A percentile compares a stretch with the other conserved stretches of the same genome.
These are phyloP conservation scores for Carposina sasakii DNA, from an alignment of 1,140 invertebrate genomes.

Conservation along the genomic window DNA sequence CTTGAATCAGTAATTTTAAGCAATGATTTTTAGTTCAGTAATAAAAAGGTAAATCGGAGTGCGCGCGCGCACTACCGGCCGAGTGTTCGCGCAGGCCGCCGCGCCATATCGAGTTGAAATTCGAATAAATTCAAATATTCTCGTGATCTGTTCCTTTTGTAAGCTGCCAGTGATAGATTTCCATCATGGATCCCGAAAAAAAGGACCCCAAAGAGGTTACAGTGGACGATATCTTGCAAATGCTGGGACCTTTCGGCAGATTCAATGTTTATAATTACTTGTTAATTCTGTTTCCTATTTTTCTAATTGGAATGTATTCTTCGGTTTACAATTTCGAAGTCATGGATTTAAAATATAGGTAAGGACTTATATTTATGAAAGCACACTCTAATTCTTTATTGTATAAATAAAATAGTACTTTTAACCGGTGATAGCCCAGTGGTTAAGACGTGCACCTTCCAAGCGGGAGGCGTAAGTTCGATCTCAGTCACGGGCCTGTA, in stretches of 20 bases:
- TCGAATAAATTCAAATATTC: background rate
- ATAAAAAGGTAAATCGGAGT: constrained; percentile 44
- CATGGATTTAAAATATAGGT: constrained; percentile 63
- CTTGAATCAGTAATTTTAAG: constrained; percentile 13
- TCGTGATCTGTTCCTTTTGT: too few species aligned
- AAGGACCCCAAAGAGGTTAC: constrained; percentile 44
- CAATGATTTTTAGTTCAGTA: constrained; percentile 33
- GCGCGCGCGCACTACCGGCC: constrained; percentile 34
- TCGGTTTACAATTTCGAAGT: constrained; percentile 64
- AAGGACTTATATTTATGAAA: too few species aligned
- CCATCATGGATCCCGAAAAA: constrained; percentile 59
- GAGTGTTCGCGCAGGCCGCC: constrained; percentile 12
- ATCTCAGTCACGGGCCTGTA: too few species aligned
- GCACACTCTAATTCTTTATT: too few species aligned
- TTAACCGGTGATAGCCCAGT: too few species aligned
- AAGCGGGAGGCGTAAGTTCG: too few species aligned
- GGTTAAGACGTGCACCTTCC: too few species aligned
- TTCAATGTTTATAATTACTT: constrained; percentile 56
- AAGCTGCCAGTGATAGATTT: too few species aligned
- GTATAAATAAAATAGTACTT: too few species aligned
- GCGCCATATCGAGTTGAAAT: background rate
- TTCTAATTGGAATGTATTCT: constrained; percentile 57
- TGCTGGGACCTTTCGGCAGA: constrained; percentile 52
- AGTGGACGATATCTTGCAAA: constrained; percentile 57
- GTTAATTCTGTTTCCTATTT: constrained; percentile 56